Conservation (phyloP, 2,113 vertebrate genomes). For the Orientallactaga bullata region DNA sequence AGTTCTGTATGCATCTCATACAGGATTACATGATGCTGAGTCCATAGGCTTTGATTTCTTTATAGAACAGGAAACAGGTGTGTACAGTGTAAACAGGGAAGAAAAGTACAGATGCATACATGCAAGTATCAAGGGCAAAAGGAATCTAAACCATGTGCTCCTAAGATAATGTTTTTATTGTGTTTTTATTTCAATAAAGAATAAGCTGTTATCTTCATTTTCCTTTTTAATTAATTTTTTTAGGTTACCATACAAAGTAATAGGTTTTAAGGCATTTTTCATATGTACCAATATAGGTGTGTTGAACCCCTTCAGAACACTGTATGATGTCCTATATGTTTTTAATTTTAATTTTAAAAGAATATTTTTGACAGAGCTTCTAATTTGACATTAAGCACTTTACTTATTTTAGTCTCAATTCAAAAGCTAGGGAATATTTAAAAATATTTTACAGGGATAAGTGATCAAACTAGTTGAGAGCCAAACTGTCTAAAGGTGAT, state of each 20-base stretch:
- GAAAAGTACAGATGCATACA: background rate
- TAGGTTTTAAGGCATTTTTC: background rate
- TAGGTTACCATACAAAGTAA: background rate
- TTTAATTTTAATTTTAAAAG: background rate
- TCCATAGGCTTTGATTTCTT: background rate
- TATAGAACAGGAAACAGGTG: background rate
- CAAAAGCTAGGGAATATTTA: background rate
- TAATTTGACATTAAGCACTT: background rate
- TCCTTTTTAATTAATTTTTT: background rate
- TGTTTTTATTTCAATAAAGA: background rate
- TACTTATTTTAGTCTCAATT: background rate
- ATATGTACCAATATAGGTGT: background rate
- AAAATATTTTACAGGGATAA: background rate
- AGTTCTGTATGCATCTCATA: background rate
- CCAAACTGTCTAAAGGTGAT: background rate
- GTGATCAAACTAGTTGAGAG: background rate
- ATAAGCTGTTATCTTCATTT: background rate
- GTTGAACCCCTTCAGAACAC: background rate
- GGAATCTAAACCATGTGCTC: fast-evolving
- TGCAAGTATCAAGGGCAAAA: background rate
- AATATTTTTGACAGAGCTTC: fast-evolving
- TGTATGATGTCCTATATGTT: background rate
- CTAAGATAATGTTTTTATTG: background rate
- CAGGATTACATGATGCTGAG: fast-evolving
- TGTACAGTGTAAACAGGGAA: background rate